Base-by-base conservation (phyloP, 2,888 invertebrate genomes). In the Nasonovia ribisnigri region DNA sequence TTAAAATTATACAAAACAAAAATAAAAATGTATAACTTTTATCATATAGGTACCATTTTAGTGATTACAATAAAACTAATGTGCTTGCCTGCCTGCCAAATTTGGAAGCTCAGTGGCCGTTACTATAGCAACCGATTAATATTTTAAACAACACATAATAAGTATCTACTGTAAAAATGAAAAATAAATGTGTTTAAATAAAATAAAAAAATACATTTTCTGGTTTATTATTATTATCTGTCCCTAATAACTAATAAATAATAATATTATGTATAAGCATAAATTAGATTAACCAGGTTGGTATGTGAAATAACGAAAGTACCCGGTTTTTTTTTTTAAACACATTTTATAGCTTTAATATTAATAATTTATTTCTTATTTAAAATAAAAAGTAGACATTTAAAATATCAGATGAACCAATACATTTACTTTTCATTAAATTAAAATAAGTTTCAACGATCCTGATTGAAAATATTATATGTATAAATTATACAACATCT, bases 61-160 rank as follows among this genome's bases (percentile, higher is more conserved):
- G 46, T 20, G n/a, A 67, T 67, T 67, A 67, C n/a, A 36, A 36
- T 36, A 8, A 77, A 36, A n/a, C n/a, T n/a, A n/a, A n/a, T n/a
- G n/a, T n/a, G n/a, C 1, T 36, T 36, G 36, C 67, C 36, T 36
- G 6, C 8, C 20, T 36, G 36, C 3, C 36, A 2, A 77, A 77
- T 8, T 3, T 36, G 36, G 77, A 36, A 36, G 36, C 36, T 36
- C 26, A 57, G 57, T 26, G 24, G 1, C 20, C 2, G 36, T 77
- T 36, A 36, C 20, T 36, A 46, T 46, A 77, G 77, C 20, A 67
- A 36, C 3, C 16, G 16, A 87, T 20, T 48, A 20, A 48, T 48
- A 87, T n/a, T 87, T 87, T 51, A 48, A 87, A 87, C 16, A 87
- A n/a, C 16, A 87, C n/a, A n/a, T 87, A 87, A 16, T 87, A 87